Evolutionary conservation across 2,797 vertebrate species (phyloP), one percentile per base, ranked within the genome.

Genomic region (Australoheros facetus): DNA sequence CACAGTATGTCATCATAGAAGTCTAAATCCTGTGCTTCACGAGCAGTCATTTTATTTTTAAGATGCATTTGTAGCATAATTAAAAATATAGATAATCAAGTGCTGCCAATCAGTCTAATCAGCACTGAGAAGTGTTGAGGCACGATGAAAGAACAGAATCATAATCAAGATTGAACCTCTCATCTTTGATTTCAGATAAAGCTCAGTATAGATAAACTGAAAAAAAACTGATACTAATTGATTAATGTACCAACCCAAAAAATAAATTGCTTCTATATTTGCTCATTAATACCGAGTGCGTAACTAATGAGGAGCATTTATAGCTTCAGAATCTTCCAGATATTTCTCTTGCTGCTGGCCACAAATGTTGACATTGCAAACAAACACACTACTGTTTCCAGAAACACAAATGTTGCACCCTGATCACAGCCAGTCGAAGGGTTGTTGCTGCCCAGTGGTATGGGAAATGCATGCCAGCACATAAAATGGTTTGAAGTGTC

Each of bases 51-150:
- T 57, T 71, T 26, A 23, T 69, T 69, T 56, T 54, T 21, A 4
- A 51, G 30, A 53, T 1, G 13, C 26, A 64, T 56, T 26, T 58
- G 17, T 30, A n/a, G 34, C 1, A 13, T 48, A 54, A 71, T 83
- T 84, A 73, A 62, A 73, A 80, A 32, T 26, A 21, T 48, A 17
- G 7, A 59, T 59, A 73, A 37, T 79, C 3, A 59, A 73, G 48
- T 64, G 51, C n/a, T 30, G 53, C 28, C 69, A 56, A 77, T 83
- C 39, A 78, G 70, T n/a, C 48, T 62, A 71, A 79, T 89, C 71
- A 84, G 69, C 70, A 32, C 56, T 17, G 32, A 58, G 55, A 39
- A 54, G 39, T 73, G 60, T 71, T 75, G 56, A 85, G 21, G 28
- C 26, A 30, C 45, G 59, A 69, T 21, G 16, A 19, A 28, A 54